phyloP scores from a whole-genome alignment of 2,113 vertebrate genomes.

The Sinocyclocheilus anshuiensis region DNA sequence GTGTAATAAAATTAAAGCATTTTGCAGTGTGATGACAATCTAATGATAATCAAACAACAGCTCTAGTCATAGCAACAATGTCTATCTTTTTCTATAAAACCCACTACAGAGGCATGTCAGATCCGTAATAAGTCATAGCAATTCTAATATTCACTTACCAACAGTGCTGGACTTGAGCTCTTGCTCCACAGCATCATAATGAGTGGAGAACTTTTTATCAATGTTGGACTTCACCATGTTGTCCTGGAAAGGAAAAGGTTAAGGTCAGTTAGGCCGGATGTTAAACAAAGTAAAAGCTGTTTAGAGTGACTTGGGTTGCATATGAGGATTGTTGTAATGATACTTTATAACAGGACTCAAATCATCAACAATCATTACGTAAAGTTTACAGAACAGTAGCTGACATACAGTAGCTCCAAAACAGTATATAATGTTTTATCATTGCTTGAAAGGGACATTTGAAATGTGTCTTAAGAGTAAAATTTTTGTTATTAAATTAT shows the following conservation, averaged over 20 bases:
- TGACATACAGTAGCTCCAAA: background rate
- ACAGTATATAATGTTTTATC: background rate
- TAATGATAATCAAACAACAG: background rate
- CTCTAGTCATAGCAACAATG: background rate
- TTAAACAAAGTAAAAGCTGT: background rate
- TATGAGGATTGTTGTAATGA: too few species aligned
- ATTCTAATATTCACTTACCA: slow-evolving; percentile 71
- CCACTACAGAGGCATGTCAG: background rate
- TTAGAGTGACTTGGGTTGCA: background rate
- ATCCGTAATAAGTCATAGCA: background rate
- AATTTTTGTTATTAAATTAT: too few species aligned
- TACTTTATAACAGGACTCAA: too few species aligned
- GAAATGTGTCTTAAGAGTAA: background rate
- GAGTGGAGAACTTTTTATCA: slow-evolving; percentile 91
- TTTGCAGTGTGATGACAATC: background rate
- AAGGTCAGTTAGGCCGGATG: background rate
- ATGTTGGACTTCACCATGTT: slow-evolving; percentile 94
- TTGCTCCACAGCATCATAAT: slow-evolving; percentile 89
- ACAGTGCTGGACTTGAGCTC: slow-evolving; percentile 94
- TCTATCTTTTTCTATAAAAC: background rate
- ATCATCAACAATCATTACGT: background rate
- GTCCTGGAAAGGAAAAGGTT: slow-evolving; percentile 73
- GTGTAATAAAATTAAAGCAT: background rate
- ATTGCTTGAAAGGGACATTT: background rate
- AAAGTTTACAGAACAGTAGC: background rate